These are phyloP conservation scores for Theonella swinhoei DNA, from an alignment of 37 sponge, comb jelly and placozoan genomes.

Conservation along the genomic window DNA sequence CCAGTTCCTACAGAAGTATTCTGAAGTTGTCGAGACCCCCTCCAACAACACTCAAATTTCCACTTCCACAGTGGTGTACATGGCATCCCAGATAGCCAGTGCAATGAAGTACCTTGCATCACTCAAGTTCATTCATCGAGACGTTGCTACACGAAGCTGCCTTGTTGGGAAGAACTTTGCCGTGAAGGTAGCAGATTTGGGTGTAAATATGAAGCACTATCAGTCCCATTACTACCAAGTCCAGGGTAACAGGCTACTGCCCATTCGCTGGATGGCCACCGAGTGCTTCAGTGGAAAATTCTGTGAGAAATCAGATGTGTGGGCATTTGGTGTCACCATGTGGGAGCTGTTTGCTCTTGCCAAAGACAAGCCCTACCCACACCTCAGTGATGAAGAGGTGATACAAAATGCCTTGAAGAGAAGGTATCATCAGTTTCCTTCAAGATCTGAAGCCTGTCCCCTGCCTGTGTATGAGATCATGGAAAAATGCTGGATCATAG, in stretches of 20 bases:
- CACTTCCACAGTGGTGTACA: slow-evolving; percentile 42
- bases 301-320: slow-evolving; percentile 68
- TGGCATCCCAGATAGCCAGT: slow-evolving; percentile 54
- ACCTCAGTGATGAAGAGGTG: slow-evolving; percentile 35
- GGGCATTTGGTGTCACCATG: slow-evolving; percentile 71
- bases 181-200: slow-evolving; percentile 75
- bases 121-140: slow-evolving; percentile 65
- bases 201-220: slow-evolving; percentile 64
- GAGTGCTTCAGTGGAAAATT: slow-evolving; percentile 72
- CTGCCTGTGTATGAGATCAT: slow-evolving; percentile 56
- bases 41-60: slow-evolving; percentile 8
- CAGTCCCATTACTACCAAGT: slow-evolving; percentile 56
- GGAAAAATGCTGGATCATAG: slow-evolving; percentile 56
- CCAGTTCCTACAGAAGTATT: slow-evolving; percentile 32
- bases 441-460: slow-evolving; percentile 47
- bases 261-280: slow-evolving; percentile 77
- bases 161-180: slow-evolving; percentile 53
- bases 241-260: slow-evolving; percentile 50
- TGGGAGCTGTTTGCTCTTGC: slow-evolving; percentile 64
- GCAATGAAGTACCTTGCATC: slow-evolving; percentile 75
- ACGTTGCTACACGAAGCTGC: slow-evolving; percentile 75
- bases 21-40: not conserved
- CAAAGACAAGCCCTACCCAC: slow-evolving; percentile 28
- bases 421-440: not conserved
- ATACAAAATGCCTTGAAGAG: slow-evolving; percentile 60